phyloP scores from a whole-genome alignment of 2,888 invertebrate species.

The Micoletzkya japonica region DNA sequence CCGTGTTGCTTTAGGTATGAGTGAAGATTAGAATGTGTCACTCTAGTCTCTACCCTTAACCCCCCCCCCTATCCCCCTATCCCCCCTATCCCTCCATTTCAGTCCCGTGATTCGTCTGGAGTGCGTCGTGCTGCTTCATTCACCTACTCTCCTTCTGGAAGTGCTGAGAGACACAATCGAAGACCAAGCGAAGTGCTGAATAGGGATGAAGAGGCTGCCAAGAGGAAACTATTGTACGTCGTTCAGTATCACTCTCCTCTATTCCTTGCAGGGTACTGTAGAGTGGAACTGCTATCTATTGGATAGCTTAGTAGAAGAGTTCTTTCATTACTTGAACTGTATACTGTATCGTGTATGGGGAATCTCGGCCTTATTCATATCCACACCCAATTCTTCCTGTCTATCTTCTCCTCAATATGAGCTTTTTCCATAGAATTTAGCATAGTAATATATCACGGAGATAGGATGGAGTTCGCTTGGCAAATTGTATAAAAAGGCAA shows the following conservation, averaged over 20 bases:
- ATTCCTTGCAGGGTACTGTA: background rate
- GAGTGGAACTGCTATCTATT: background rate
- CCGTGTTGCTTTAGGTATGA: too few relatives aligned
- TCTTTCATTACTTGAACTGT: too few relatives aligned
- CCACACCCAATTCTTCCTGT: too few relatives aligned
- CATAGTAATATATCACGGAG: too few relatives aligned
- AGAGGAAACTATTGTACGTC: conserved; percentile 26
- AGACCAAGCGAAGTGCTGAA: conserved; percentile 6
- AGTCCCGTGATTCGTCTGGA: conserved; percentile 29
- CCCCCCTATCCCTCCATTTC: conserved; percentile 1
- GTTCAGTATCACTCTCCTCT: background rate
- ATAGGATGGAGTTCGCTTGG: background rate
- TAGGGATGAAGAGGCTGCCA: conserved; percentile 12
- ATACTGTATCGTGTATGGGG: too few relatives aligned
- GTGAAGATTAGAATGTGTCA: too few relatives aligned
- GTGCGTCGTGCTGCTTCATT: conserved; percentile 61
- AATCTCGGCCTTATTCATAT: too few relatives aligned
- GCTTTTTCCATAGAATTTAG: too few relatives aligned
- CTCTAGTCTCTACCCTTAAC: background rate
- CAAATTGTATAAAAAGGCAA: background rate
- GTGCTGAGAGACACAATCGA: conserved; percentile 42
- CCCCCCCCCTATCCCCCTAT: background rate
- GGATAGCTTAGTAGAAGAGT: background rate
- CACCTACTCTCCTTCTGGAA: conserved; percentile 52
- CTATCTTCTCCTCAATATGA: too few relatives aligned